Evolutionary conservation across 2,888 invertebrate genomes (phyloP).

Genomic region (Nemotelus nigrinus): DNA sequence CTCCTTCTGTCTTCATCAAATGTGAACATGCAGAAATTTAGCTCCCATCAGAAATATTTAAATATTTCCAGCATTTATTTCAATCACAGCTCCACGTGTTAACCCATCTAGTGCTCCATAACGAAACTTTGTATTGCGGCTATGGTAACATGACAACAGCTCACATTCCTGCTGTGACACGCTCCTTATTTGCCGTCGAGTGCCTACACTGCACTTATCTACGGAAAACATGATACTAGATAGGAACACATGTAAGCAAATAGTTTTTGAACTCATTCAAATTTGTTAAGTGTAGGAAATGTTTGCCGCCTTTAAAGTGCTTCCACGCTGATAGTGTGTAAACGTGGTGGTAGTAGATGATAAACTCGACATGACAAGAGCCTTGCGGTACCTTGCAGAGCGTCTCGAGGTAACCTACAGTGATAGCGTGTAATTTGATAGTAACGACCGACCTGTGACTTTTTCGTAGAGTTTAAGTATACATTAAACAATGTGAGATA

Average conservation of each 20-base stretch:
- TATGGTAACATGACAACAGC: too few relatives aligned
- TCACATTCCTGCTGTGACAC: constrained; percentile 14
- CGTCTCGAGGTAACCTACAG: neutral
- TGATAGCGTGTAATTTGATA: neutral
- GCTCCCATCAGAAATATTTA: too few relatives aligned
- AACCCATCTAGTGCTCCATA: too few relatives aligned
- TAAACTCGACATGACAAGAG: neutral
- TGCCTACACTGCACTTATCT: neutral
- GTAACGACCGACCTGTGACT: constrained; percentile 28
- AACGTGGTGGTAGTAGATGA: neutral
- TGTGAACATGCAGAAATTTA: too few relatives aligned
- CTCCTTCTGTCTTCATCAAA: too few relatives aligned
- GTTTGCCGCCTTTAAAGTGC: constrained; percentile 35
- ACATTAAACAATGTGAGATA: constrained; percentile 35
- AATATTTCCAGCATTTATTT: too few relatives aligned
- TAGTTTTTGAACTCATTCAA: constrained; percentile 22
- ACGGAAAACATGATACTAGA: constrained; percentile 1
- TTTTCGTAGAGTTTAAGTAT: constrained; percentile 6
- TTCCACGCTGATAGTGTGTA: constrained; percentile 16
- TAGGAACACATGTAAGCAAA: constrained; percentile 25
- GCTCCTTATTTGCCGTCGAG: constrained; percentile 3
- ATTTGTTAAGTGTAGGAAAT: constrained; percentile 25
- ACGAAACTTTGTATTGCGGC: too few relatives aligned
- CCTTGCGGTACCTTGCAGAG: too few relatives aligned
- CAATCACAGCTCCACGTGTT: too few relatives aligned